A percentile compares a stretch with the other conserved stretches of the same genome.
Conservation (phyloP, 2,888 invertebrate species). For the Gymnoscelis rufifasciata region DNA sequence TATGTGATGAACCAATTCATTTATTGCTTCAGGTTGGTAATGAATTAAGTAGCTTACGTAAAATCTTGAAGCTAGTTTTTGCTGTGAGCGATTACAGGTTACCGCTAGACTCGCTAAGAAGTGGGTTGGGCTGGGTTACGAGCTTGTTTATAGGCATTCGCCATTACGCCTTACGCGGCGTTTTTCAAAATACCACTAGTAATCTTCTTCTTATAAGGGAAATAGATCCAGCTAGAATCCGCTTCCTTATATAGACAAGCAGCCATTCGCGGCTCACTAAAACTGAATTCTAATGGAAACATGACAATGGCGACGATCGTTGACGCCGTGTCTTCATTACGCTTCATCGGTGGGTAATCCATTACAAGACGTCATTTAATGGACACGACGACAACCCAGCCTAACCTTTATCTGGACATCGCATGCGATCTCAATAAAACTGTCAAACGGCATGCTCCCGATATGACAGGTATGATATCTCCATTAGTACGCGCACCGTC, state of each 20-base stretch:
- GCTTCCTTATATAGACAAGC: slow-evolving; percentile 36
- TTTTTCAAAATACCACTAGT: slow-evolving; percentile 43
- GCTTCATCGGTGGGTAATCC: slow-evolving; percentile 25
- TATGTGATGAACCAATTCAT: not conserved
- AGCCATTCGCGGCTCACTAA: slow-evolving; percentile 23
- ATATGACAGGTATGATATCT: slow-evolving; percentile 72
- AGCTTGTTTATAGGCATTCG: slow-evolving; percentile 51
- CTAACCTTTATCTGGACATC: slow-evolving; percentile 56
- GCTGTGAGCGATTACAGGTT: slow-evolving; percentile 57
- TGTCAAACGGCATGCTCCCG: slow-evolving; percentile 64
- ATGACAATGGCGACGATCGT: slow-evolving; percentile 24
- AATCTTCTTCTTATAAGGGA: slow-evolving; percentile 42
- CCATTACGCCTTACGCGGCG: slow-evolving; percentile 35
- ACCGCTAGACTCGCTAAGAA: slow-evolving; percentile 46
- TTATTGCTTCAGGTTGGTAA: slow-evolving; percentile 6
- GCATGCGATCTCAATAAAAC: slow-evolving; percentile 65
- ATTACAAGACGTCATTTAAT: slow-evolving; percentile 26
- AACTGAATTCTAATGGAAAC: slow-evolving; percentile 25
- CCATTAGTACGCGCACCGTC: slow-evolving; percentile 63
- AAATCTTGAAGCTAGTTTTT: slow-evolving; percentile 53
- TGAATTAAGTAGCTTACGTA: slow-evolving; percentile 1
- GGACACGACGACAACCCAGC: slow-evolving; percentile 39
- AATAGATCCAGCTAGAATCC: slow-evolving; percentile 29
- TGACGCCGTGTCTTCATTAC: slow-evolving; percentile 28
- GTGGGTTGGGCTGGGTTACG: slow-evolving; percentile 52